Evolutionary conservation across 2,797 vertebrate species (phyloP).

Genomic region (Halcyon smyrnensis): DNA sequence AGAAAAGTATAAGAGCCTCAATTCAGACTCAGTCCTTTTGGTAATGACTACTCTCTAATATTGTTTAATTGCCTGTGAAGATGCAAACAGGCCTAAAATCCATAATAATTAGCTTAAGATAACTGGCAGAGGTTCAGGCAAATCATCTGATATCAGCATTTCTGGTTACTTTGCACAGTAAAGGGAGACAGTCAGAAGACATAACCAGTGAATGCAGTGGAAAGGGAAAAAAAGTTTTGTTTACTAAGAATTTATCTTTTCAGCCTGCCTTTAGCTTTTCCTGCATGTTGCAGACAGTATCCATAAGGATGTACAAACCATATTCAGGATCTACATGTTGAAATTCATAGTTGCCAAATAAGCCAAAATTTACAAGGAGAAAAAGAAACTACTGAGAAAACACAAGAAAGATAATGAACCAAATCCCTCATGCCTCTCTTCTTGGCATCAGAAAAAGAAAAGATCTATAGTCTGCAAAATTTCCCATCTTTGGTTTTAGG

Average conservation of each 20-base stretch:
- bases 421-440: neutral
- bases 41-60: slow-evolving; percentile 33
- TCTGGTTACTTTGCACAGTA: neutral
- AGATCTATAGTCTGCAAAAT: neutral
- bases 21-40: neutral
- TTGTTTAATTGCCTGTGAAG: slow-evolving; percentile 58
- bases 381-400: neutral
- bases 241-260: neutral
- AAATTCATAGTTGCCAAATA: neutral
- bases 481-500: neutral
- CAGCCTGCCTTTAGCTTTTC: neutral
- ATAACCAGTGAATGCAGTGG: neutral
- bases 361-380: neutral
- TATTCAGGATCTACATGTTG: fast-evolving
- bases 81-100: slow-evolving; percentile 47
- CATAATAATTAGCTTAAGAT: slow-evolving; percentile 67
- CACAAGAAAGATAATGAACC: neutral
- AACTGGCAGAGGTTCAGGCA: slow-evolving; percentile 38
- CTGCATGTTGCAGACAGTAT: neutral
- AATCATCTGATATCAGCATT: slow-evolving; percentile 45
- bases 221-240: neutral
- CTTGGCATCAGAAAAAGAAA: neutral
- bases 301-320: neutral
- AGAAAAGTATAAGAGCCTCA: neutral
- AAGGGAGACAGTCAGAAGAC: neutral